These are phyloP conservation scores for Rhogogaster chlorosoma DNA, from an alignment of 2,888 invertebrate genomes.

Conservation along the genomic window DNA sequence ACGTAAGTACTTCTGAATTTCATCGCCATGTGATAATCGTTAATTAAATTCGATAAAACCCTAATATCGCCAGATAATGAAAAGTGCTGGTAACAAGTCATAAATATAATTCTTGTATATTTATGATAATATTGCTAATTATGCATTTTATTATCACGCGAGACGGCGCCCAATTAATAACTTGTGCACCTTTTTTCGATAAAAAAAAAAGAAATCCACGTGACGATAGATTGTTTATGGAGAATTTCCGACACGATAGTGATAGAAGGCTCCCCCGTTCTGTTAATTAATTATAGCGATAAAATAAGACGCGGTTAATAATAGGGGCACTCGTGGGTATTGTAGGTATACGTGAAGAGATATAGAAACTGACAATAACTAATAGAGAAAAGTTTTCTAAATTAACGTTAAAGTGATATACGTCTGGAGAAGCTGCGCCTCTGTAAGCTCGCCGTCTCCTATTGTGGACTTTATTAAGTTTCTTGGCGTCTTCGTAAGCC, in stretches of 20 bases:
- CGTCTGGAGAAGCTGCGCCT: neutral
- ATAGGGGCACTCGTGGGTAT: neutral
- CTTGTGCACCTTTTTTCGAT: too few relatives aligned
- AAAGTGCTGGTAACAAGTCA: neutral
- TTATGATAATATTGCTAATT: neutral
- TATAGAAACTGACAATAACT: neutral
- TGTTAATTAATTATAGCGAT: neutral
- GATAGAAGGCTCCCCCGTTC: neutral
- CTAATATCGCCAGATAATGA: neutral
- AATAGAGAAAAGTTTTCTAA: slow-evolving; percentile 8
- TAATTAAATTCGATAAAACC: neutral
- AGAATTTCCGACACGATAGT: neutral
- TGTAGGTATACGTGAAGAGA: neutral
- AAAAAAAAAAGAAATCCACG: too few relatives aligned
- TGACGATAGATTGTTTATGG: neutral
- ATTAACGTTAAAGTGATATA: slow-evolving; percentile 21
- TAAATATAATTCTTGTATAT: too few relatives aligned
- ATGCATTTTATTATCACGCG: neutral
- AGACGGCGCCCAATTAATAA: too few relatives aligned
- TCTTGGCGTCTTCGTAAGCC: slow-evolving; percentile 6
- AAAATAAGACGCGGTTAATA: neutral
- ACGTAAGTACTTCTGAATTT: neutral
- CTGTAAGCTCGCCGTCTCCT: slow-evolving; percentile 17
- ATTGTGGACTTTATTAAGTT: slow-evolving; percentile 34
- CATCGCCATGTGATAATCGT: neutral